phyloP scores from a whole-genome alignment of 2,888 invertebrate genomes.

The Dicycla oo region DNA sequence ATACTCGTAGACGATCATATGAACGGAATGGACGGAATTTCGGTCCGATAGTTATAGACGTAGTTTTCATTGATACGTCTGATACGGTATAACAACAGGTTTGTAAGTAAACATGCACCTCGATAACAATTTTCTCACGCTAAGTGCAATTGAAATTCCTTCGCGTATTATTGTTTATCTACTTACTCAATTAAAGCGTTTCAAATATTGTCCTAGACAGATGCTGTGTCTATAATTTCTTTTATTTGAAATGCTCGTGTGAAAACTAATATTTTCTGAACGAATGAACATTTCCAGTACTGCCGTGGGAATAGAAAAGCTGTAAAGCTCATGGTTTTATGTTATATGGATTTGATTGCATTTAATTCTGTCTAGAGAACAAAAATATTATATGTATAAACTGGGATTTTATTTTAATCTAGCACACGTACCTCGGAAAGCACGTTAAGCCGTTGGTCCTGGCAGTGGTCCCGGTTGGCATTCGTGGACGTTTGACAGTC shows the following conservation, averaged over 20 bases:
- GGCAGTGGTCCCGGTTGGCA: no score
- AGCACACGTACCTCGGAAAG: no score
- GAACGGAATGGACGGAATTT: no score
- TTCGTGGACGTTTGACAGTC: no score
- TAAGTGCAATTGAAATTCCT: conserved; percentile 18
- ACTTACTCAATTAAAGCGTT: conserved; percentile 14
- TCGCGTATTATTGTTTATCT: not conserved
- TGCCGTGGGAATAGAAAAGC: conserved; percentile 10
- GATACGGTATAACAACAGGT: conserved; percentile 1
- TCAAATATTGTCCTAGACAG: conserved; percentile 6
- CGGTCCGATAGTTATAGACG: no score
- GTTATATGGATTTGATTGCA: conserved; percentile 8
- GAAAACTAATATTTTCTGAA: conserved; percentile 24
- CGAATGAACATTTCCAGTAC: conserved; percentile 15
- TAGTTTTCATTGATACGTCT: not conserved
- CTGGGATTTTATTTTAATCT: not conserved
- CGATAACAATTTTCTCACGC: conserved; percentile 4
- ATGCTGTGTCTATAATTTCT: not conserved
- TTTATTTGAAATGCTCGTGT: conserved; percentile 9
- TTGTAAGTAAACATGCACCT: not conserved
- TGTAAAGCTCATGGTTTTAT: conserved; percentile 19
- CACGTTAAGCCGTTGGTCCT: no score
- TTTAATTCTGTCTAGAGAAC: not conserved
- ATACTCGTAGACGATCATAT: no score
- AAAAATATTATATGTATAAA: not conserved